These are phyloP conservation scores for Oncorhynchus gorbuscha DNA, from an alignment of 2,113 vertebrate species.

Conservation along the genomic window DNA sequence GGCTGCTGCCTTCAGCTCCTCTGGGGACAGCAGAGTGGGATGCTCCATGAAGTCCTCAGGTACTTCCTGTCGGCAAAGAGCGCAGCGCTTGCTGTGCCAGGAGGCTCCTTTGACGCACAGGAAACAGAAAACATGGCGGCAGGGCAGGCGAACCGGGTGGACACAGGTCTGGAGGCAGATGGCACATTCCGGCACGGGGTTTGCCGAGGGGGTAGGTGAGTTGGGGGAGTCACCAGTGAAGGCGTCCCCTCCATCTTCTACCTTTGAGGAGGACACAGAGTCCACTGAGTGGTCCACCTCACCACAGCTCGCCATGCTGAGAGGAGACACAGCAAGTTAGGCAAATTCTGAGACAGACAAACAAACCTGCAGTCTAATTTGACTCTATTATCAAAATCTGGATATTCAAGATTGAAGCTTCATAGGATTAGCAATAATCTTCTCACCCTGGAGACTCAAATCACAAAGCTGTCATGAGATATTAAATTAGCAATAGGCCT, in stretches of 20 bases:
- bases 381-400: not conserved
- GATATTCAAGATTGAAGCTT: not conserved
- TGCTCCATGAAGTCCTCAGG: conserved; percentile 95
- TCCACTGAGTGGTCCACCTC: conserved; percentile 84
- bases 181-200: conserved; percentile 85
- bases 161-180: conserved; percentile 95
- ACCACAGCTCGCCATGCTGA: conserved; percentile 90
- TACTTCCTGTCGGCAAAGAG: conserved; percentile 93
- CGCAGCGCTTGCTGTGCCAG: conserved; percentile 96
- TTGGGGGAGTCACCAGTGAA: conserved; percentile 52
- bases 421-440: not conserved
- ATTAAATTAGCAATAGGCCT: too few species aligned
- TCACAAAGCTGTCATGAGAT: not conserved
- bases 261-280: conserved; percentile 77
- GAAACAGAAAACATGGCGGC: conserved; percentile 96
- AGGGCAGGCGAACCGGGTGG: conserved; percentile 92
- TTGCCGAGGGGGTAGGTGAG: conserved; percentile 71
- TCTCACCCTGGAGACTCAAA: not conserved
- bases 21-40: conserved; percentile 88
- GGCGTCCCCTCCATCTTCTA: conserved; percentile 67
- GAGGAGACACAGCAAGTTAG: conserved; percentile 1
- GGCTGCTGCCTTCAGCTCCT: conserved; percentile 88
- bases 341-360: not conserved
- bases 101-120: conserved; percentile 96
- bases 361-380: too few species aligned